Percentiles rank a stretch among this genome's conserved stretches.
These are phyloP conservation scores for Acestrorhynchus altus DNA, from an alignment of 2,797 vertebrate genomes.

Conservation along the genomic window DNA sequence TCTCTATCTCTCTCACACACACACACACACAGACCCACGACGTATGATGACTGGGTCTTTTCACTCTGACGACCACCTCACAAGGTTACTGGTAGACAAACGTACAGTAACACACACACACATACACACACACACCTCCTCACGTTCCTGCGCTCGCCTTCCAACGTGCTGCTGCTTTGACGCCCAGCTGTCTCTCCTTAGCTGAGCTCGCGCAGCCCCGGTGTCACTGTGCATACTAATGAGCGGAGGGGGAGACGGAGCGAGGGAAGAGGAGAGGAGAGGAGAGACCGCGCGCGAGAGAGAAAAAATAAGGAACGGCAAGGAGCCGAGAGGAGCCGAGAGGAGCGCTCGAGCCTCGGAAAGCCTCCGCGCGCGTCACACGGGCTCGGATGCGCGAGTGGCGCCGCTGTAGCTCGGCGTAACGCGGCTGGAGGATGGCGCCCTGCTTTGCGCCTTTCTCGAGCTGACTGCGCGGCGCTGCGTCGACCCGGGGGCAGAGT, in stretches of 20 bases:
- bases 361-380: background rate
- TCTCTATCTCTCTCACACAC: no score
- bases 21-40: slow-evolving; percentile 8
- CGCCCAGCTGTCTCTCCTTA: slow-evolving; percentile 56
- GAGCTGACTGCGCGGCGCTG: background rate
- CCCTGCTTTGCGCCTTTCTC: background rate
- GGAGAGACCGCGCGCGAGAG: background rate
- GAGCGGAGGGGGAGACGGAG: slow-evolving; percentile 31
- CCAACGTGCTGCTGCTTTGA: slow-evolving; percentile 56
- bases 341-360: slow-evolving; percentile 8
- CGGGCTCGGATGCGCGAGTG: background rate
- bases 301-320: background rate
- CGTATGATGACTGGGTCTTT: slow-evolving; percentile 28
- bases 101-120: slow-evolving; percentile 46
- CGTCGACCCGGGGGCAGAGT: background rate
- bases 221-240: slow-evolving; percentile 59
- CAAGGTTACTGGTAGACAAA: slow-evolving; percentile 54
- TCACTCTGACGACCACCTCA: slow-evolving; percentile 41
- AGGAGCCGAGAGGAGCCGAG: slow-evolving; percentile 14
- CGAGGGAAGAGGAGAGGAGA: background rate
- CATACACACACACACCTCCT: slow-evolving; percentile 40
- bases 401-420: background rate
- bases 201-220: slow-evolving; percentile 39
- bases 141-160: slow-evolving; percentile 56
- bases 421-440: background rate